These are phyloP conservation scores for Carassius carassius DNA, from an alignment of 2,113 vertebrate genomes.

Conservation along the genomic window DNA sequence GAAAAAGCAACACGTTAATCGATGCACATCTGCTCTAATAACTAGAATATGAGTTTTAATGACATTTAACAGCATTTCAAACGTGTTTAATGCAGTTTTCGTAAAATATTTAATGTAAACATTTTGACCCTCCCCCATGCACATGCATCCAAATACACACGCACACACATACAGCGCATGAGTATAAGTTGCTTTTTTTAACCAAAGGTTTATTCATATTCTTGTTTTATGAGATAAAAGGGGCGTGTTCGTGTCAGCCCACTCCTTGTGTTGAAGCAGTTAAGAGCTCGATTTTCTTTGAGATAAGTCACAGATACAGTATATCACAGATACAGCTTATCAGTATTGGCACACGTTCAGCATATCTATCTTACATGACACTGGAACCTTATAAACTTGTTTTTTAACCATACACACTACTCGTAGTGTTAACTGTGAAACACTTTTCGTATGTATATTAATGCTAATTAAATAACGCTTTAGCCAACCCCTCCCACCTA, in stretches of 20 bases:
- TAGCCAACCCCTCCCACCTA: background rate
- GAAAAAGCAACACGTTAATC: background rate
- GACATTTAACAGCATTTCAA: background rate
- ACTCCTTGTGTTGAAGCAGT: background rate
- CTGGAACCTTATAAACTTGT: background rate
- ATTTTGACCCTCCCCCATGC: slow-evolving; percentile 10
- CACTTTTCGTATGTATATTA: background rate
- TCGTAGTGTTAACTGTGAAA: background rate
- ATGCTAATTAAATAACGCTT: background rate
- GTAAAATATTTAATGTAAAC: slow-evolving; percentile 13
- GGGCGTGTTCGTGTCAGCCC: slow-evolving; percentile 27
- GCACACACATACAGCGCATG: background rate
- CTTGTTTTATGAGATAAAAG: slow-evolving; percentile 11
- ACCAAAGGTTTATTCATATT: background rate
- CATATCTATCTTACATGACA: slow-evolving; percentile 2
- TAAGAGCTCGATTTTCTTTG: slow-evolving; percentile 16
- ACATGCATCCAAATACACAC: background rate
- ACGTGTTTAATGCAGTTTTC: background rate
- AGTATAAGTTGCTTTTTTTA: background rate
- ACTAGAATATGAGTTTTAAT: background rate
- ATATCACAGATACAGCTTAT: slow-evolving; percentile 41
- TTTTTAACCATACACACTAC: background rate
- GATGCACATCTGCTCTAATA: background rate
- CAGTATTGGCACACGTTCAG: slow-evolving; percentile 34
- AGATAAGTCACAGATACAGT: slow-evolving; percentile 39